These are phyloP conservation scores for Lonchura striata DNA, from an alignment of 2,113 vertebrate genomes.

Conservation along the genomic window DNA sequence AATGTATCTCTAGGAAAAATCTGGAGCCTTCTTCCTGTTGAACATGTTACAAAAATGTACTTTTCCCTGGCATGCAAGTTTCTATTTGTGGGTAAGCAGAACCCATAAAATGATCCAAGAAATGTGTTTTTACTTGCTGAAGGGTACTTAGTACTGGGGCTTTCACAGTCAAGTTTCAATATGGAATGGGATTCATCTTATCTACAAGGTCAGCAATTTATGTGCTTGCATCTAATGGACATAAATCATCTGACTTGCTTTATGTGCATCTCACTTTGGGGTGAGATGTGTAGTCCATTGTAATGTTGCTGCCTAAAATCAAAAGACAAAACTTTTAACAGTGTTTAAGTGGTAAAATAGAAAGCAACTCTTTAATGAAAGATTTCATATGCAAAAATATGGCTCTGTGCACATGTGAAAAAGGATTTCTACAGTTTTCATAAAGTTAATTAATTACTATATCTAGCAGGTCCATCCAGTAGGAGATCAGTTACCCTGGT, in stretches of 20 bases:
- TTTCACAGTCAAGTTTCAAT: background rate
- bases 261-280: background rate
- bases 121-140: background rate
- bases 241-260: background rate
- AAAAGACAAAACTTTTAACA: background rate
- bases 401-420: background rate
- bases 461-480: background rate
- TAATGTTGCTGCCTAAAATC: background rate
- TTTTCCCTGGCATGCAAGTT: background rate
- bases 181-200: background rate
- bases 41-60: background rate
- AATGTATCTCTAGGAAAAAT: background rate
- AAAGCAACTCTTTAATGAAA: background rate
- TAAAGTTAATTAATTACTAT: background rate
- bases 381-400: background rate
- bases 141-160: accelerated
- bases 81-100: background rate
- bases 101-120: background rate
- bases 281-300: background rate
- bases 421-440: background rate
- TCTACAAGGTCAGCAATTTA: background rate
- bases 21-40: background rate
- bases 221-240: background rate
- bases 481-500: background rate
- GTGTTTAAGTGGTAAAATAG: background rate